A percentile compares a stretch with the other conserved stretches of the same genome.
Conservation (phyloP, 2,113 vertebrate genomes). For the Corapipo altera region DNA sequence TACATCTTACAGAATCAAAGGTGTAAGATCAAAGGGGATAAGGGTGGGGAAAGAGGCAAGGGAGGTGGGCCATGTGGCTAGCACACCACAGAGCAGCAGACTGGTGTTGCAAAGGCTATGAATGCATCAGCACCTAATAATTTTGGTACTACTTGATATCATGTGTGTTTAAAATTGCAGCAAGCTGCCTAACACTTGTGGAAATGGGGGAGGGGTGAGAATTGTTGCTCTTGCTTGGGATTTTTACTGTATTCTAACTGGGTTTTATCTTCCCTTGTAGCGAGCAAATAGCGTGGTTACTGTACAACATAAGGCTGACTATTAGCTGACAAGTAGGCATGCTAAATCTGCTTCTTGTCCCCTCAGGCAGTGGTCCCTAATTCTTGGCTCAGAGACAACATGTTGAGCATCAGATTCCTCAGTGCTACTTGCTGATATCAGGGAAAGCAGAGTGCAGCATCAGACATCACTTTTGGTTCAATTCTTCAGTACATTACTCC, state of each 20-base stretch:
- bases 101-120: neutral
- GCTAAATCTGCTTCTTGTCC: constrained; percentile 46
- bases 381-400: neutral
- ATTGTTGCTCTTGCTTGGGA: neutral
- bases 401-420: constrained; percentile 7
- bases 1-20: neutral
- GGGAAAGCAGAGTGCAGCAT: neutral
- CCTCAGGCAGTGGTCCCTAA: constrained; percentile 35
- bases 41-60: neutral
- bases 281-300: neutral
- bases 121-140: neutral
- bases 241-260: neutral
- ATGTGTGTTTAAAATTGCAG: neutral
- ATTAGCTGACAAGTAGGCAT: constrained; percentile 12
- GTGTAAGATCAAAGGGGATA: neutral
- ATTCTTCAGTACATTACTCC: neutral
- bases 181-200: neutral
- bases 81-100: neutral
- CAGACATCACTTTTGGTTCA: neutral
- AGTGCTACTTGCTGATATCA: neutral
- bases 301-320: constrained; percentile 20
- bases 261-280: neutral
- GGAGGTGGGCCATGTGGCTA: rapidly evolving
- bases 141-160: neutral
- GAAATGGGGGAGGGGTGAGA: neutral